Conservation (phyloP, 2,888 invertebrate genomes). For the Dione juno region DNA sequence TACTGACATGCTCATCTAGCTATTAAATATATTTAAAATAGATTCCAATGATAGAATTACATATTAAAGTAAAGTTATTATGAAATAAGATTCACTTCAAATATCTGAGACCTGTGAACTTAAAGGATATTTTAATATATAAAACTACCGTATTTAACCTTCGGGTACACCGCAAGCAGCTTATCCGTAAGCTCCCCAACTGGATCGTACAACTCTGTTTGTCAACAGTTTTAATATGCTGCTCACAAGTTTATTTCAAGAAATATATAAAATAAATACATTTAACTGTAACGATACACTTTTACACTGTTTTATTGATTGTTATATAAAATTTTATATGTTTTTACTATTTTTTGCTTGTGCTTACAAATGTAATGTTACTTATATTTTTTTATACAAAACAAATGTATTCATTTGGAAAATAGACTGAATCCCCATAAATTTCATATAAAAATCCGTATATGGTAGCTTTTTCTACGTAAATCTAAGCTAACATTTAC, state of each 20-base stretch:
- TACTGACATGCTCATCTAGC: neutral
- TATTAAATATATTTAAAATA: neutral
- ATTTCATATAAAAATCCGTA: conserved; percentile 75
- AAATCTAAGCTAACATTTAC: conserved; percentile 78
- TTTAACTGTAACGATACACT: neutral
- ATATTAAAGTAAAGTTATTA: neutral
- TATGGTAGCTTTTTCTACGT: conserved; percentile 75
- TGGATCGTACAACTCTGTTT: conserved; percentile 25
- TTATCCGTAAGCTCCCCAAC: conserved; percentile 32
- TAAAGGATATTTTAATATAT: conserved; percentile 24
- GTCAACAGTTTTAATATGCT: conserved; percentile 30
- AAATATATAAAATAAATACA: conserved; percentile 8
- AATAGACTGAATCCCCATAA: conserved; percentile 80
- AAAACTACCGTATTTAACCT: conserved; percentile 34
- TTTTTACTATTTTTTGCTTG: neutral
- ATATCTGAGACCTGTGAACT: conserved; percentile 8
- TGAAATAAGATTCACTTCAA: conserved; percentile 7
- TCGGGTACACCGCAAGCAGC: conserved; percentile 30
- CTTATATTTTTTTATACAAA: conserved; percentile 81
- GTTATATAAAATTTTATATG: neutral
- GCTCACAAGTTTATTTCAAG: conserved; percentile 28
- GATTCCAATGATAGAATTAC: neutral
- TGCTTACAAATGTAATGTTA: conserved; percentile 65
- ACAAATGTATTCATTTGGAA: conserved; percentile 75
- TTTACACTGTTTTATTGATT: neutral